Base-by-base conservation (phyloP, 2,888 invertebrate species). In the Tuberolachnus salignus region DNA sequence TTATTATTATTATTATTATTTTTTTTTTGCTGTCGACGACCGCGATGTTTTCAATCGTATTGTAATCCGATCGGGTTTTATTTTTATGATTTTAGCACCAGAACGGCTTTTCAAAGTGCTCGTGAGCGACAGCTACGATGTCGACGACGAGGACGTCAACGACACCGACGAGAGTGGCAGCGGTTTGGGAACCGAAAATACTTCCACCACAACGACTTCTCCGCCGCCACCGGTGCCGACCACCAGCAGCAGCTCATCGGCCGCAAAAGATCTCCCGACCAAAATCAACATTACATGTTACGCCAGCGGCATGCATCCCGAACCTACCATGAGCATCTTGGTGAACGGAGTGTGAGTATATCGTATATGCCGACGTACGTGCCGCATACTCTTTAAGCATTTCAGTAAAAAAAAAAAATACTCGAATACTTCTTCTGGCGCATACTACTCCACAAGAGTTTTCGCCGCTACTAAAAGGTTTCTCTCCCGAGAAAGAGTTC, bases 201-300 rank as follows among this genome's bases (percentile, higher is more conserved):
- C 63, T 34, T 34, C 34, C 34, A 34, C 34, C n/a, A 34, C 13
- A 9, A 64, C 73, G 3, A 64, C 73, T 34, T 34, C 34, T 34
- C 3, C 34, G 34, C 6, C 34, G 3, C 34, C 34, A 4, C 13
- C 51, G 44, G 49, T 11, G 14, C 42, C 63, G 53, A 6, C 44
- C n/a, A 44, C 64, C 1, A 74, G 21, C 16, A 16, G 49, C 61
- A 19, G 34, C 21, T 34, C 61, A 1, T 21, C 51, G 14, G 23
- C 11, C 3, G 16, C 51, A 9, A 74, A 74, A 69, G 19, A 51
- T 21, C 49, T 46, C 49, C 78, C 67, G 11, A 69, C 78, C 49
- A 49, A 69, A 46, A 69, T 78, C n/a, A 78, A 78, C 67, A 59
- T 78, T 59, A 69, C 78, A 3, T 78, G 78, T 11, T 78, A 69